These are phyloP conservation scores for Macrocentrus cingulum DNA, from an alignment of 1,140 invertebrate species.

Conservation along the genomic window DNA sequence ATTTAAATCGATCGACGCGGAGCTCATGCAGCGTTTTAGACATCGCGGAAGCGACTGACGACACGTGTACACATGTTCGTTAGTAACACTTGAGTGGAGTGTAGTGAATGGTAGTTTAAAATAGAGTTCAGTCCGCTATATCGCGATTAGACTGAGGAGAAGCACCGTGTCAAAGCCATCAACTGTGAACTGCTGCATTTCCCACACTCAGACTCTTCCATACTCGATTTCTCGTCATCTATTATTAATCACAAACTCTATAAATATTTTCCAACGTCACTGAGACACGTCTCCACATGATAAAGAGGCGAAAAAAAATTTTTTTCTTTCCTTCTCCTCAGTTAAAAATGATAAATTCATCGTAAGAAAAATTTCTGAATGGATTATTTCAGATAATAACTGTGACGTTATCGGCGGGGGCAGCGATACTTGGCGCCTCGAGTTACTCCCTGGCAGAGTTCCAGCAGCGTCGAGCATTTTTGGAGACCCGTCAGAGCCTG, in stretches of 20 bases:
- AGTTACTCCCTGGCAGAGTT: slow-evolving; percentile 82
- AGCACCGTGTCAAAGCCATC: too few relatives aligned
- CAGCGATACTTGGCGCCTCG: slow-evolving; percentile 70
- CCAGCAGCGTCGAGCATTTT: slow-evolving; percentile 83
- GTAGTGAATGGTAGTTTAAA: slow-evolving; percentile 51
- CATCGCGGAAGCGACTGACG: slow-evolving; percentile 29
- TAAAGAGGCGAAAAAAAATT: too few relatives aligned
- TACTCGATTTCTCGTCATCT: too few relatives aligned
- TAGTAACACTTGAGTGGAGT: slow-evolving; percentile 49
- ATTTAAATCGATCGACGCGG: neutral
- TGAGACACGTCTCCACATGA: too few relatives aligned
- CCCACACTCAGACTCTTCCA: too few relatives aligned
- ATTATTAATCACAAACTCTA: too few relatives aligned
- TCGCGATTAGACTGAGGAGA: neutral
- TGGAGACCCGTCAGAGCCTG: slow-evolving; percentile 88
- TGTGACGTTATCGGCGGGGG: slow-evolving; percentile 60
- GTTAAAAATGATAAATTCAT: too few relatives aligned
- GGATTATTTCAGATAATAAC: slow-evolving; percentile 60
- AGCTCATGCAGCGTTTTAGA: slow-evolving; percentile 12
- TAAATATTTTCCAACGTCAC: too few relatives aligned
- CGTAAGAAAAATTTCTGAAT: neutral
- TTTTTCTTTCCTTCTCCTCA: too few relatives aligned
- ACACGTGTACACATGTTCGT: slow-evolving; percentile 38
- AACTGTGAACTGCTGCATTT: too few relatives aligned
- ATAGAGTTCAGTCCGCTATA: slow-evolving; percentile 34